A percentile compares a stretch with the other conserved stretches of the same genome.
Conservation (phyloP, 2,888 invertebrate species). For the Heterodera filipjevi region DNA sequence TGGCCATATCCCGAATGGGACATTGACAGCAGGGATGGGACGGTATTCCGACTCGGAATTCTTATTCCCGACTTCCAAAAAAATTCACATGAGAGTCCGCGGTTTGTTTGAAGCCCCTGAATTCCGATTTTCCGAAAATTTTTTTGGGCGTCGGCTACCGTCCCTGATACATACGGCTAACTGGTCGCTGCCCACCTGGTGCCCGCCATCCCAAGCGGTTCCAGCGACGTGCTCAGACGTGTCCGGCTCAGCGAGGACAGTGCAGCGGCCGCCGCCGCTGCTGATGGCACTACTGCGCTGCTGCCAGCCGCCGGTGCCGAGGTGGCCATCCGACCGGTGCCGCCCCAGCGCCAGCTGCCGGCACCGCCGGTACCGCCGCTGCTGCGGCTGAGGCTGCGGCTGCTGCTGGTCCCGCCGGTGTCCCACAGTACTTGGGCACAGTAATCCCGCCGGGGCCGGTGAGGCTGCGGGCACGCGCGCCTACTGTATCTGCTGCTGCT, state of each 20-base stretch:
- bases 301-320: neutral
- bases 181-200: neutral
- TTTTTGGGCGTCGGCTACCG: too few species aligned
- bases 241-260: neutral
- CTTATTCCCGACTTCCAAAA: too few species aligned
- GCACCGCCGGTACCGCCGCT: neutral
- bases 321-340: neutral
- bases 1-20: neutral
- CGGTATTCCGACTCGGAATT: too few species aligned
- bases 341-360: neutral
- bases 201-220: conserved; percentile 4
- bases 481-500: neutral
- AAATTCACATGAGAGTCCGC: too few species aligned
- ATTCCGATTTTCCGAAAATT: too few species aligned
- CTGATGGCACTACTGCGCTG: neutral
- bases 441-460: neutral
- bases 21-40: neutral
- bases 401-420: neutral
- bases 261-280: neutral
- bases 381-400: neutral
- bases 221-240: conserved; percentile 21
- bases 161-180: too few species aligned
- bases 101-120: too few species aligned
- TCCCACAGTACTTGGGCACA: conserved; percentile 3
- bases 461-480: neutral